Percentiles rank a stretch among this genome's conserved stretches.
These are phyloP conservation scores for Sciurus vulgaris DNA, from an alignment of 2,797 vertebrate genomes.

Conservation along the genomic window DNA sequence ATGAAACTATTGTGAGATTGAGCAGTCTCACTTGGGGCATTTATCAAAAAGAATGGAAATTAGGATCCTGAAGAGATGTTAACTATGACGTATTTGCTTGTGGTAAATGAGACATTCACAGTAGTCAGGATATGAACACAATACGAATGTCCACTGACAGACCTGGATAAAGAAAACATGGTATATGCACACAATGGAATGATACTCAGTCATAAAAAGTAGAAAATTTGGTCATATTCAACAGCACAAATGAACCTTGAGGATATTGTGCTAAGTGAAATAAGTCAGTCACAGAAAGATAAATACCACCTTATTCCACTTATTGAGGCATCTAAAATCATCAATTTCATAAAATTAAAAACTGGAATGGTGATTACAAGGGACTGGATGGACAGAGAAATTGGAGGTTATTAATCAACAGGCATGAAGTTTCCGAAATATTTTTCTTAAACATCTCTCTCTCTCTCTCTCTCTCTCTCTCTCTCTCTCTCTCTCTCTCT, in stretches of 20 bases:
- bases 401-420: neutral
- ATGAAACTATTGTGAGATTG: neutral
- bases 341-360: neutral
- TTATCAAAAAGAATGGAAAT: neutral
- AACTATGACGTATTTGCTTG: no score
- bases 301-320: neutral
- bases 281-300: neutral
- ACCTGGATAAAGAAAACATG: neutral
- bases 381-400: neutral
- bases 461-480: neutral
- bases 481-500: neutral
- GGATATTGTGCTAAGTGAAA: neutral
- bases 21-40: neutral
- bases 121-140: neutral
- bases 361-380: neutral
- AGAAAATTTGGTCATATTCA: neutral
- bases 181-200: neutral
- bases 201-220: neutral
- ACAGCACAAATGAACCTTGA: neutral
- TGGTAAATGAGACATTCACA: neutral
- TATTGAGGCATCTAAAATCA: neutral
- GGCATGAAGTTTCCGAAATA: neutral
- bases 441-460: neutral
- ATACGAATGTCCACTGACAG: neutral
- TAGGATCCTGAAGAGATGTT: neutral